These are phyloP conservation scores for Pecten maximus DNA, from an alignment of 2,888 invertebrate genomes.

Conservation along the genomic window DNA sequence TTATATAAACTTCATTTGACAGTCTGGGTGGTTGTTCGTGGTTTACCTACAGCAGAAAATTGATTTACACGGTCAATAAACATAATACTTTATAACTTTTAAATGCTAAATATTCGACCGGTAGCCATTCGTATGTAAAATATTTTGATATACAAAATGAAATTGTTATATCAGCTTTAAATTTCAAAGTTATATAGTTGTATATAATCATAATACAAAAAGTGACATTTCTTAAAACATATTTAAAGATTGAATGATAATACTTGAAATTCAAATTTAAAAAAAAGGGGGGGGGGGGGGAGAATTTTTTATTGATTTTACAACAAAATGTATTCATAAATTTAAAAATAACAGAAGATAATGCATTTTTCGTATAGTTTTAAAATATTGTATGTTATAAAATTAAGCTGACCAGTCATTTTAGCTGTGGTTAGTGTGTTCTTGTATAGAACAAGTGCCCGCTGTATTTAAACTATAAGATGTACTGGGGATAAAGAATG, in stretches of 20 bases:
- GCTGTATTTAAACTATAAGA: not conserved
- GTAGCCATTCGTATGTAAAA: not conserved
- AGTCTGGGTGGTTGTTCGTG: not conserved
- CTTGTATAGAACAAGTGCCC: not conserved
- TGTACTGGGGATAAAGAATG: not conserved
- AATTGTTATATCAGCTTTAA: not conserved
- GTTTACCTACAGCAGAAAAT: conserved; percentile 18
- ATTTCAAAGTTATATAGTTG: too few relatives aligned
- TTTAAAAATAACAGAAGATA: too few relatives aligned
- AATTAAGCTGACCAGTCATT: not conserved
- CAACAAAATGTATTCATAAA: too few relatives aligned
- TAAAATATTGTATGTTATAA: not conserved
- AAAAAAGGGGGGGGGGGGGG: too few relatives aligned
- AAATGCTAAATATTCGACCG: not conserved
- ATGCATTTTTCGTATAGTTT: too few relatives aligned
- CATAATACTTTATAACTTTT: not conserved
- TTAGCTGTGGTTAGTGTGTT: not conserved
- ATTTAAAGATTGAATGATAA: too few relatives aligned
- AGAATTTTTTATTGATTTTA: too few relatives aligned
- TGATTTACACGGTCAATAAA: not conserved
- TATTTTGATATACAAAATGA: not conserved
- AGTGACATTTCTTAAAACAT: too few relatives aligned
- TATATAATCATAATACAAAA: too few relatives aligned
- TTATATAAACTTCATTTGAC: not conserved
- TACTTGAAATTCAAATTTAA: too few relatives aligned